Base-by-base conservation (phyloP, 2,888 invertebrate genomes). In the Hirtodrosophila trivittata region DNA sequence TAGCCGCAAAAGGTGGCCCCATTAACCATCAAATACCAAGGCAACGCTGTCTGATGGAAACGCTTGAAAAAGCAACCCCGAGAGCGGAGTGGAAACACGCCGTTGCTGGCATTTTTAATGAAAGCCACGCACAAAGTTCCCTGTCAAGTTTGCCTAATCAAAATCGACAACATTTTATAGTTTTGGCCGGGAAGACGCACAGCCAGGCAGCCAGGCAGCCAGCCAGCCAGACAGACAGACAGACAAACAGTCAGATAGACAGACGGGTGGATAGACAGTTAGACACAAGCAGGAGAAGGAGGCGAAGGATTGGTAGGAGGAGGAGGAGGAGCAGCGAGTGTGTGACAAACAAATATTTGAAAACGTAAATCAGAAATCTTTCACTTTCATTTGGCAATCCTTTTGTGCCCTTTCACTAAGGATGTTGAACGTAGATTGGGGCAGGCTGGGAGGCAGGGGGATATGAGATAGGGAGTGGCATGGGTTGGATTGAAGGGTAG, bases 121-220 rank as follows among this genome's bases (percentile, higher is more conserved):
- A 81, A 81, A 84, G 84, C 86, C 85, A 80, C 76, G 77, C 75
- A 78, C 63, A 69, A 85, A 82, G 83, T 85, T 80, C 59, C 72
- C 73, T 69, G 76, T 83, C 80, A 76, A 84, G 84, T 86, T 73
- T 63, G 80, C 86, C 86, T 88, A 87, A 88, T 87, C 88, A 87
- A 88, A 87, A 88, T 87, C 88, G 88, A 87, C 87, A 88, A 87
- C 78, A 77, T 85, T 82, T 85, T 87, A 87, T 87, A 81, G 87
- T 86, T 81, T 21, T 74, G 66, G 52, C 57, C 42, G 54, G 65
- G 49, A 42, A 43, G 13, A 25, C 26, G 35, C 13, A 25, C 7
- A 25, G 33, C 5, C 33, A 28, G 28, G n/a, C 28, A 51, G 57
- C 52, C 52, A 52, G 28, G 13, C 43, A 49, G 63, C 37, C 73